Percentiles rank a stretch among this genome's conserved stretches.
These are phyloP conservation scores for Atethmia centrago DNA, from an alignment of 2,888 invertebrate species.

Conservation along the genomic window DNA sequence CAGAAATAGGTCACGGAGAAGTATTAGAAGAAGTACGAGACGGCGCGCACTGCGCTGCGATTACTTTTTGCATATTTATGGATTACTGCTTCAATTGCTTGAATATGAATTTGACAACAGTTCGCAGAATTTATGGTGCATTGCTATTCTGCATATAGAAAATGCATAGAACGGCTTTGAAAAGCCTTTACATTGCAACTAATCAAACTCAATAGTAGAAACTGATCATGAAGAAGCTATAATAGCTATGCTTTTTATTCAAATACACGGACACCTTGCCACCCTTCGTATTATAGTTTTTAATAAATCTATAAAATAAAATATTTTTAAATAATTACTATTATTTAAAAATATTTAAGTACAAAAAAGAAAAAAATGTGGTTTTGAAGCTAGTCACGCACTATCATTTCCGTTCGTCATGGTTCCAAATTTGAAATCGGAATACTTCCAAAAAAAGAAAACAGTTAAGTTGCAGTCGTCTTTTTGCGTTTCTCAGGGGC, in stretches of 20 bases:
- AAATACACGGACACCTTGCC: background rate
- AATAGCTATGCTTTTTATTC: conserved; percentile 4
- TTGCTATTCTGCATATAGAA: conserved; percentile 9
- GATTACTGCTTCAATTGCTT: conserved; percentile 54
- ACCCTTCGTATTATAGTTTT: too few relatives aligned
- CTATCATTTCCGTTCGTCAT: too few relatives aligned
- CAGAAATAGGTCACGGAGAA: conserved; percentile 60
- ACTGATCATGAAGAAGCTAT: conserved; percentile 12
- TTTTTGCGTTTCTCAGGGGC: too few relatives aligned
- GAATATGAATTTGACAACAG: conserved; percentile 62
- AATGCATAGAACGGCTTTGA: conserved; percentile 17
- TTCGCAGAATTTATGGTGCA: conserved; percentile 38
- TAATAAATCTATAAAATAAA: too few relatives aligned
- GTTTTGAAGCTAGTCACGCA: too few relatives aligned
- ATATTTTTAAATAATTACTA: too few relatives aligned
- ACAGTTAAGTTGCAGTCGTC: too few relatives aligned
- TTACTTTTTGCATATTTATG: conserved; percentile 64
- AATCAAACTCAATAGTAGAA: conserved; percentile 18
- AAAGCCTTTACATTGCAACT: background rate
- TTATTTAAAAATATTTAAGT: too few relatives aligned
- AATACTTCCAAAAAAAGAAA: too few relatives aligned
- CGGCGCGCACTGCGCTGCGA: conserved; percentile 43
- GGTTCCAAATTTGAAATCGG: too few relatives aligned
- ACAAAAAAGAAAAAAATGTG: too few relatives aligned
- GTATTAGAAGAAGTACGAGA: conserved; percentile 54